A percentile compares a stretch with the other conserved stretches of the same genome.
Evolutionary conservation across 2,888 invertebrate genomes (phyloP).

Genomic region (Protophormia terraenovae): DNA sequence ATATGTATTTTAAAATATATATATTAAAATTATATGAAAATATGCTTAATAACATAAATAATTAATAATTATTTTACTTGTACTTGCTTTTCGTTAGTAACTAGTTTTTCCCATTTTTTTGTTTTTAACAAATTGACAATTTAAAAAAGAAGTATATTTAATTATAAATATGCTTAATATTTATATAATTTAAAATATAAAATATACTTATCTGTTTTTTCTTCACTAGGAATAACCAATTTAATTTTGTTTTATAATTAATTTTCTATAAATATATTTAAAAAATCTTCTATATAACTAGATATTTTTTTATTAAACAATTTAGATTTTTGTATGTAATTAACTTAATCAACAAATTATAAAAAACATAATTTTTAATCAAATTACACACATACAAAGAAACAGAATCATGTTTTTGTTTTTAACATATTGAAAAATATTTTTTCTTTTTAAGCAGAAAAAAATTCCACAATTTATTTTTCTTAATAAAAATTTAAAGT

Average conservation of each 20-base stretch:
- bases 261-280: constrained; percentile 7
- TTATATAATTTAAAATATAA: not conserved
- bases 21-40: not conserved
- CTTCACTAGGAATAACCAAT: constrained; percentile 30
- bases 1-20: not conserved
- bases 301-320: not conserved
- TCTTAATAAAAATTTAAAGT: not conserved
- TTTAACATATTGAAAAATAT: not conserved
- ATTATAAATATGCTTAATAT: not conserved
- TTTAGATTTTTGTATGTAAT: not conserved
- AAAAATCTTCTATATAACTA: not conserved
- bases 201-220: not conserved
- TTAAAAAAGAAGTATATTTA: constrained; percentile 3
- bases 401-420: not conserved
- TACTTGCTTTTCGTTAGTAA: constrained; percentile 20
- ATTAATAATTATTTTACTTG: not conserved
- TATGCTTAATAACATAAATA: not conserved
- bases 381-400: not conserved
- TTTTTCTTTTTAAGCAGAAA: not conserved
- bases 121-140: constrained; percentile 33
- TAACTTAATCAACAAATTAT: not conserved
- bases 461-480: not conserved
- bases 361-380: not conserved
- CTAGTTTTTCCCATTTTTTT: constrained; percentile 6
- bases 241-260: constrained; percentile 18